A percentile compares a stretch with the other conserved stretches of the same genome.
Conservation (phyloP, 2,113 vertebrate species). For the Paracanthobrama guichenoti region DNA sequence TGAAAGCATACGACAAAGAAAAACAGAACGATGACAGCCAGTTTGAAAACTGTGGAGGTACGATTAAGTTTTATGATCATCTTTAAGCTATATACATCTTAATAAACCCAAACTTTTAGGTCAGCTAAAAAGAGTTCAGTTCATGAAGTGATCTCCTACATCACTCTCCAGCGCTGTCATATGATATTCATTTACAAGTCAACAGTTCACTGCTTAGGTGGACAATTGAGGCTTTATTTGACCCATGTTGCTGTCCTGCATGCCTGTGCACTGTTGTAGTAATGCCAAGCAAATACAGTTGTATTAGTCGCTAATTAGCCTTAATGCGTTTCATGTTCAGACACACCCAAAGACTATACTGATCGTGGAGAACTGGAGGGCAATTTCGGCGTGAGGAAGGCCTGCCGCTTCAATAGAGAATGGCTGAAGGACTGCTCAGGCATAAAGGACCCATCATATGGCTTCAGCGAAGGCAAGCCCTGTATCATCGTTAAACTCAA, state of each 20-base stretch:
- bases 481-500: slow-evolving; percentile 94
- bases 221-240: slow-evolving; percentile 23
- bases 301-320: slow-evolving; percentile 16
- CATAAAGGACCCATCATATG: slow-evolving; percentile 64
- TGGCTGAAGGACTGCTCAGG: slow-evolving; percentile 86
- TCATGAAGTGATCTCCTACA: slow-evolving; percentile 9
- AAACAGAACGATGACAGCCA: slow-evolving; percentile 63
- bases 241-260: background rate
- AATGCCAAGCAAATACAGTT: background rate
- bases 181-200: background rate
- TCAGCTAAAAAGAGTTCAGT: background rate
- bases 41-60: slow-evolving; percentile 84
- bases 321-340: slow-evolving; percentile 64
- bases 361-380: slow-evolving; percentile 72
- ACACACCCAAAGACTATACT: slow-evolving; percentile 51
- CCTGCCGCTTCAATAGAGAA: slow-evolving; percentile 80
- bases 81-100: background rate
- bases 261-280: background rate
- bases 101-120: background rate
- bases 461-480: slow-evolving; percentile 84
- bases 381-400: slow-evolving; percentile 66
- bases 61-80: slow-evolving; percentile 54
- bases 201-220: background rate
- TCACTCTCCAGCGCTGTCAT: background rate
- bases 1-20: slow-evolving; percentile 65